A percentile compares a stretch with the other conserved stretches of the same genome.
These are phyloP conservation scores for Colaptes auratus DNA, from an alignment of 2,113 vertebrate species.

Conservation along the genomic window DNA sequence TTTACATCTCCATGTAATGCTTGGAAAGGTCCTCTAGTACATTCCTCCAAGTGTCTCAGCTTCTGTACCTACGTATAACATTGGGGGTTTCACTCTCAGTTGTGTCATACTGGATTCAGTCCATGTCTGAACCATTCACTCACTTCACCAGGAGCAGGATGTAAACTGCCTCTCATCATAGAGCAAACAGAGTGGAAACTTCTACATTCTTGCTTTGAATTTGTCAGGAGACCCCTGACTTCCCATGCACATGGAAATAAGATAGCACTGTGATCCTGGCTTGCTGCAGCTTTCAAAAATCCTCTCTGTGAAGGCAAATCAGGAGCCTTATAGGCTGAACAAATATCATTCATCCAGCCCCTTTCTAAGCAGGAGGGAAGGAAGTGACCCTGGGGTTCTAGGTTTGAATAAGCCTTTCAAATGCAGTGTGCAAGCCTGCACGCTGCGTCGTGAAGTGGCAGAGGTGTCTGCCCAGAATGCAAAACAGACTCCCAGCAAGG, in stretches of 20 bases:
- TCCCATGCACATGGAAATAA: not conserved
- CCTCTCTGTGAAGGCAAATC: not conserved
- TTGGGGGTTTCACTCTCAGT: not conserved
- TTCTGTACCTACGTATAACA: accelerated
- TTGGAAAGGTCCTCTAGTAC: not conserved
- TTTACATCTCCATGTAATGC: not conserved
- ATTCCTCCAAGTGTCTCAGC: not conserved
- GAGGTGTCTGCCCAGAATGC: slow-evolving; percentile 28
- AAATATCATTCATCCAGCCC: not conserved
- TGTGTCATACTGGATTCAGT: not conserved
- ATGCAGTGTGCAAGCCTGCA: not conserved
- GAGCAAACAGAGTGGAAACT: not conserved
- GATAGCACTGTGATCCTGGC: not conserved
- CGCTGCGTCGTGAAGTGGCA: not conserved
- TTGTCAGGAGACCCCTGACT: not conserved
- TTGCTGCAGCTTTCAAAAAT: not conserved
- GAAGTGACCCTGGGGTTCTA: not conserved
- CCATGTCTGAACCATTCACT: not conserved
- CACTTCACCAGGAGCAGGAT: not conserved
- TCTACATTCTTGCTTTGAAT: not conserved
- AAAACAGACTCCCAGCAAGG: slow-evolving; percentile 54
- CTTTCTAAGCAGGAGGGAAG: not conserved
- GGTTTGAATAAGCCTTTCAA: not conserved
- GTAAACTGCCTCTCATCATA: not conserved
- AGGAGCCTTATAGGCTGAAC: not conserved